Conservation (phyloP, 2,113 vertebrate genomes). For the Percina caprodes region DNA sequence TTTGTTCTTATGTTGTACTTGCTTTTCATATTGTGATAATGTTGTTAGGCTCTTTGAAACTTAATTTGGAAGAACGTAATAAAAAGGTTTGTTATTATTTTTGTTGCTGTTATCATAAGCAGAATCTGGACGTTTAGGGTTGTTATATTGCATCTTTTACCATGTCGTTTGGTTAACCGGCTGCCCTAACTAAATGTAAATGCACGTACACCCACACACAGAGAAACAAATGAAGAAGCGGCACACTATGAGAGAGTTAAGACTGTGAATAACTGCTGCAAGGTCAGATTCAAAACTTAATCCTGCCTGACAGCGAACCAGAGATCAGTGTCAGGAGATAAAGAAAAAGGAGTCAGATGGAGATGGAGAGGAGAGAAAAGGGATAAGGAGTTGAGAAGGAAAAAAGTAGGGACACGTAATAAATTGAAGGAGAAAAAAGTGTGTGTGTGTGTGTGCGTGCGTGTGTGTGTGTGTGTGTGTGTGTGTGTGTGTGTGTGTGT, state of each 20-base stretch:
- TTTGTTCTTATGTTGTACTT: neutral
- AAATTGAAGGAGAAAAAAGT: neutral
- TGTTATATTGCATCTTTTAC: neutral
- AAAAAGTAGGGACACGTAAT: neutral
- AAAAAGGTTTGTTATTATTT: neutral
- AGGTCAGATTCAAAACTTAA: constrained; percentile 35
- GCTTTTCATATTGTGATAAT: neutral
- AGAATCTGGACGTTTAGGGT: neutral
- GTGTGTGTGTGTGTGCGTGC: too few relatives aligned
- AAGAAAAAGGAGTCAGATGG: constrained; percentile 10
- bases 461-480: too few relatives aligned
- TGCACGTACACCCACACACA: neutral
- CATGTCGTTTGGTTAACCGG: neutral
- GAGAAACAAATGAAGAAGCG: neutral
- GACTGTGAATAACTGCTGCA: constrained; percentile 10
- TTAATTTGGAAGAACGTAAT: neutral
- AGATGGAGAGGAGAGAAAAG: neutral
- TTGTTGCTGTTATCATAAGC: neutral
- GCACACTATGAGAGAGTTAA: constrained; percentile 5
- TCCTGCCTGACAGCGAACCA: constrained; percentile 23
- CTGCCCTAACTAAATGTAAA: constrained; percentile 17
- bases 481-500: too few relatives aligned
- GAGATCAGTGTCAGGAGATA: constrained; percentile 19
- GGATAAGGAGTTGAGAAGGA: neutral
- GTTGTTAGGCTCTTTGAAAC: neutral